A percentile compares a stretch with the other conserved stretches of the same genome.
Conservation (phyloP, 2,888 invertebrate species). For the Lepas anatifera region DNA sequence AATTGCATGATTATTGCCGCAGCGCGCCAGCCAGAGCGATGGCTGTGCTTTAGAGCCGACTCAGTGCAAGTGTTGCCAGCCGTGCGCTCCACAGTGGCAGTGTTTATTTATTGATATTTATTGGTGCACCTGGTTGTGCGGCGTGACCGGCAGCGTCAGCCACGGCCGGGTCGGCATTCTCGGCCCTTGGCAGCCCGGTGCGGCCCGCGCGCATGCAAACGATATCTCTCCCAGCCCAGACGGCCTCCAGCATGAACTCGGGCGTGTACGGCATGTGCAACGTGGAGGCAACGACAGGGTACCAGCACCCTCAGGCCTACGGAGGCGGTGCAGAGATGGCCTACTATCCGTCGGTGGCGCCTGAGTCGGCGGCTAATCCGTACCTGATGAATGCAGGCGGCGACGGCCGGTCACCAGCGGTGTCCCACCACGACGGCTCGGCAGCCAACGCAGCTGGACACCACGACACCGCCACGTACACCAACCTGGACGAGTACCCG, state of each 20-base stretch:
- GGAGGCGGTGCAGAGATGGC: conserved; percentile 22
- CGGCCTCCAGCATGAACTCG: conserved; percentile 24
- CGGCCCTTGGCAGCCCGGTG: too few relatives aligned
- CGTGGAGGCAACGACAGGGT: conserved; percentile 20
- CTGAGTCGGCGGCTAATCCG: conserved; percentile 16
- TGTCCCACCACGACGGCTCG: conserved; percentile 20
- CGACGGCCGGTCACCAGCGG: conserved; percentile 19
- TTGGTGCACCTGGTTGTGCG: background rate
- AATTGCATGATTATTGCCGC: background rate
- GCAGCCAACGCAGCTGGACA: conserved; percentile 17
- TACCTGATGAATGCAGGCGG: background rate
- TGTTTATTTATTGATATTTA: background rate
- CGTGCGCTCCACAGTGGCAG: background rate
- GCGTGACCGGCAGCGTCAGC: background rate
- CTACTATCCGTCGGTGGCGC: conserved; percentile 22
- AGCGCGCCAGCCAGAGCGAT: background rate
- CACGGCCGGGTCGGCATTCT: background rate
- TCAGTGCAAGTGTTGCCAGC: background rate
- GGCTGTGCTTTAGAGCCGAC: background rate
- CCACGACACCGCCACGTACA: conserved; percentile 22
- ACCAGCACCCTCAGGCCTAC: conserved; percentile 24
- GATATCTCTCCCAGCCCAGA: too few relatives aligned
- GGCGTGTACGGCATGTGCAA: conserved; percentile 25
- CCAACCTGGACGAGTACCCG: conserved; percentile 23
- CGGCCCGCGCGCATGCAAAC: too few relatives aligned